phyloP scores from a whole-genome alignment of 1,140 invertebrate species.

The Drosophila bipectinata region DNA sequence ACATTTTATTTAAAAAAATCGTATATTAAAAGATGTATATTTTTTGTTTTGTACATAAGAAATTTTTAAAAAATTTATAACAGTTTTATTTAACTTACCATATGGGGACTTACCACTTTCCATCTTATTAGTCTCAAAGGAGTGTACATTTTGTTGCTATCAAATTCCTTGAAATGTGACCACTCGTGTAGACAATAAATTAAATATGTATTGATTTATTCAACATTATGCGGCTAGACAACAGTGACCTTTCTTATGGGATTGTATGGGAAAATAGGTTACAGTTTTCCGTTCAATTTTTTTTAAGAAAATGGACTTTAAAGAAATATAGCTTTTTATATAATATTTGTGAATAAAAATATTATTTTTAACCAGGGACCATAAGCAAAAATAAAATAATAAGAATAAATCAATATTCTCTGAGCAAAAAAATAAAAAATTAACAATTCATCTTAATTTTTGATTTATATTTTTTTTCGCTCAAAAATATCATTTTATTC shows the following conservation, averaged over 20 bases:
- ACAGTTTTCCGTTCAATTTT: background rate
- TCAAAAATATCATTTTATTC: too few relatives aligned
- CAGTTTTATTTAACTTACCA: background rate
- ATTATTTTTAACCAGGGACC: too few relatives aligned
- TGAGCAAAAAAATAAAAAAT: too few relatives aligned
- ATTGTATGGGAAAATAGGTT: background rate
- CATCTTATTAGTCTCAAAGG: background rate
- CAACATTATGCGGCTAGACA: constrained; percentile 7
- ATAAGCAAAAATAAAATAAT: too few relatives aligned
- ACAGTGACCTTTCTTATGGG: background rate
- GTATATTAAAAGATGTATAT: too few relatives aligned
- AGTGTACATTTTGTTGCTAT: constrained; percentile 29
- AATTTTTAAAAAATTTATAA: background rate
- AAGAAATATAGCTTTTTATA: too few relatives aligned
- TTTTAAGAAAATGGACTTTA: too few relatives aligned
- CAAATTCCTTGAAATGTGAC: constrained; percentile 57
- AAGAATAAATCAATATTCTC: too few relatives aligned
- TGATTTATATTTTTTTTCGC: too few relatives aligned
- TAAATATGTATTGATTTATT: constrained; percentile 43
- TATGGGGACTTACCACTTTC: background rate
- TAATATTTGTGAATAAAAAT: too few relatives aligned
- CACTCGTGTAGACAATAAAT: constrained; percentile 62
- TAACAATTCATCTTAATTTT: too few relatives aligned
- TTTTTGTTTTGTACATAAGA: background rate
- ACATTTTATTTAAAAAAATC: too few relatives aligned